Base-by-base conservation (phyloP, 2,113 vertebrate species). In the Dasyurus viverrinus region DNA sequence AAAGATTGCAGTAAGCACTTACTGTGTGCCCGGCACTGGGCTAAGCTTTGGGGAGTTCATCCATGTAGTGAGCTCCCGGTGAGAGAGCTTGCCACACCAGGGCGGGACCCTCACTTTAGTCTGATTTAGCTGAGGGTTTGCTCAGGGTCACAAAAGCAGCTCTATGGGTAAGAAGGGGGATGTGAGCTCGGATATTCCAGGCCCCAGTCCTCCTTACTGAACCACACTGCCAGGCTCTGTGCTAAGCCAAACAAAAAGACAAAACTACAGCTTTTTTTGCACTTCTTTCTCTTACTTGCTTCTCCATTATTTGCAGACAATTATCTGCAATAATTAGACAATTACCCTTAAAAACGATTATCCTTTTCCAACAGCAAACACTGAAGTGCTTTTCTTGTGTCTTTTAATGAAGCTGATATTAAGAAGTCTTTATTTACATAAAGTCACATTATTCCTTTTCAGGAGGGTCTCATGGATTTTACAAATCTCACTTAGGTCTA, bases 261-360 rank as follows among this genome's bases (percentile, higher is more conserved):
- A 76, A 22, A 42, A 76, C 7, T 30, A 19, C 1, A 8, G 68
- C 25, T 53, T 60, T 46, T 48, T 54, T 90, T 92, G 36, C 14
- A 76, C 68, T 76, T 89, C 90, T 90, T 92, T 76, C 90, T 76
- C 25, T 95, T 90, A 93, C 93, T 60, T 94, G 93, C 60, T 42
- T 94, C 84, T 95, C 91, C 24, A 1, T 94, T 96, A 93, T 96
- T 92, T 96, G 96, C 53, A 94, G 92, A 92, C 89, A 95, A 95
- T 96, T 95, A 95, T 94, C 93, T 96, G 53, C 95, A 96, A 94
- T 95, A 97, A 97, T 94, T 96, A 97, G 92, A 93, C 96, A 96
- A 90, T 98, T 96, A 95, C 93, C 95, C 94, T 95, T 95, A 94
- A 98, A 95, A 94, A 95, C 94, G 95, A 93, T 96, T 96, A 94